Evolutionary conservation across 2,113 vertebrate species (phyloP).

Genomic region (Camelus bactrianus): DNA sequence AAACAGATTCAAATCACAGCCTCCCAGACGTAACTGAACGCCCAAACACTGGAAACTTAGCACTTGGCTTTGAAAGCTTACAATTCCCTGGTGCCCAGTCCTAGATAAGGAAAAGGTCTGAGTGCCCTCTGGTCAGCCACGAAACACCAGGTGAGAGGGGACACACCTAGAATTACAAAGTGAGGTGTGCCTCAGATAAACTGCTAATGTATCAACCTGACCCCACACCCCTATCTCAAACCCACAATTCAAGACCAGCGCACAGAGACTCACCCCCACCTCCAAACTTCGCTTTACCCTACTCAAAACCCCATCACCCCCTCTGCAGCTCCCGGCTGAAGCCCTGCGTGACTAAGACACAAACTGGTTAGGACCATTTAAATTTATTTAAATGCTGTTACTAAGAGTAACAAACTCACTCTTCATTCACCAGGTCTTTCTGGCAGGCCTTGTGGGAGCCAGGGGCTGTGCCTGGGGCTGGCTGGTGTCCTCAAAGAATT

Average conservation of each 20-base stretch:
- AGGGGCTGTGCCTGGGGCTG: not conserved
- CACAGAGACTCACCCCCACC: not conserved
- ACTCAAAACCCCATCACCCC: not conserved
- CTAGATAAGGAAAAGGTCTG: not conserved
- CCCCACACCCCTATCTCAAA: not conserved
- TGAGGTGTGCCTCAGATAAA: not conserved
- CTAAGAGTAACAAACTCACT: not conserved
- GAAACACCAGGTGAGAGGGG: not conserved
- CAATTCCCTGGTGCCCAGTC: not conserved
- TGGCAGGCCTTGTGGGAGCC: not conserved
- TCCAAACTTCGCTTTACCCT: not conserved
- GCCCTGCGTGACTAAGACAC: not conserved
- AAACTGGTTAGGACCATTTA: not conserved
- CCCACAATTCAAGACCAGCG: not conserved
- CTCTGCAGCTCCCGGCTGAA: not conserved
- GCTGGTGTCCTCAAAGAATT: not conserved
- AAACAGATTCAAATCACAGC: constrained; percentile 16
- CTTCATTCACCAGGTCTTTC: not conserved
- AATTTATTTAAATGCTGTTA: not conserved
- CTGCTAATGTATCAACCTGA: not conserved
- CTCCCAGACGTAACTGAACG: not conserved
- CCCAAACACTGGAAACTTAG: not conserved
- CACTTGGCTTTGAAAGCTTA: not conserved
- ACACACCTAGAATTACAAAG: not conserved
- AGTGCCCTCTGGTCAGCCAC: not conserved